These are phyloP conservation scores for Corythoichthys haematopterus DNA, from an alignment of 2,113 vertebrate genomes.

Conservation along the genomic window DNA sequence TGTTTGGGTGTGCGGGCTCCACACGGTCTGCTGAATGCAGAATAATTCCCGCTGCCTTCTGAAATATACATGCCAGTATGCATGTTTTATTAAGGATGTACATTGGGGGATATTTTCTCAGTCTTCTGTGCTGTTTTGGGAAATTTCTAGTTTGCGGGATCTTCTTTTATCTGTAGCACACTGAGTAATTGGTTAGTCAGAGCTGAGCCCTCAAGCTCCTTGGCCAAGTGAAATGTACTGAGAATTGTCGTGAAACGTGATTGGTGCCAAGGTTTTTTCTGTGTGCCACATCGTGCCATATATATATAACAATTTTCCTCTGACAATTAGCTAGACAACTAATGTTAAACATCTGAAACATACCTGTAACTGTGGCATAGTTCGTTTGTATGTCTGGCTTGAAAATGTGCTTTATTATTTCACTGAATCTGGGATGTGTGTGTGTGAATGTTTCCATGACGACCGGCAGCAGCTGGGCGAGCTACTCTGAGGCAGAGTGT, in stretches of 20 bases:
- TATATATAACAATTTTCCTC: constrained; percentile 20
- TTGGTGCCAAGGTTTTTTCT: constrained; percentile 23
- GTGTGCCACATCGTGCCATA: constrained; percentile 13
- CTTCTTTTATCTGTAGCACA: constrained; percentile 33
- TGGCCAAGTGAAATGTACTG: constrained; percentile 38
- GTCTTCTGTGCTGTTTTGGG: constrained; percentile 27
- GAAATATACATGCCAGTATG: constrained; percentile 64
- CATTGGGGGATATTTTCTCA: constrained; percentile 50
- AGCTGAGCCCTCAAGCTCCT: constrained; percentile 41
- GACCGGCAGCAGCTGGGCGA: constrained; percentile 67
- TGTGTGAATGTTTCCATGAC: constrained; percentile 69
- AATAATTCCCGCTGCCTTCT: constrained; percentile 49
- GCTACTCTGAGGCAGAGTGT: constrained; percentile 44
- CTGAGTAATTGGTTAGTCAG: constrained; percentile 43
- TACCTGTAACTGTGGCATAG: not conserved
- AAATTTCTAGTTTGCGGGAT: constrained; percentile 36
- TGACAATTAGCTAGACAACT: constrained; percentile 1
- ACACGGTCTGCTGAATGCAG: constrained; percentile 59
- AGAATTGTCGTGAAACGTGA: constrained; percentile 39
- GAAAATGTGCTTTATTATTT: constrained; percentile 45
- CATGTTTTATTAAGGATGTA: constrained; percentile 62
- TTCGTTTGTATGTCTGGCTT: not conserved
- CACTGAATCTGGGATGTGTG: constrained; percentile 47
- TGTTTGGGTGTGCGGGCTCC: constrained; percentile 42
- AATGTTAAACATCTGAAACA: not conserved